Evolutionary conservation across 2,888 invertebrate species (phyloP).

Genomic region (Hypena proboscidalis): DNA sequence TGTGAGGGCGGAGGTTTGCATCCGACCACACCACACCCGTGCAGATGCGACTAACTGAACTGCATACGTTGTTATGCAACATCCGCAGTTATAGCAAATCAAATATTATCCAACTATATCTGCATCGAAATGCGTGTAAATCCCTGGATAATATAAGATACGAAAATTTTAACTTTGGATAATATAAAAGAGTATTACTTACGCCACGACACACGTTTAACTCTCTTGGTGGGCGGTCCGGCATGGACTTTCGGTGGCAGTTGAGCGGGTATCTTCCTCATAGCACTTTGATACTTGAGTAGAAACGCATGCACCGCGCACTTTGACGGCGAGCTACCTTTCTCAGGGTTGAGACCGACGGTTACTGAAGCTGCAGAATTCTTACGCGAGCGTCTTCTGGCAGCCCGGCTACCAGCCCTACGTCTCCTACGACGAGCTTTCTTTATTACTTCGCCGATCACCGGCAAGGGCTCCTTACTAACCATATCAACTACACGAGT

Average conservation of each 20-base stretch:
- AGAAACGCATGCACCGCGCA: conserved; percentile 77
- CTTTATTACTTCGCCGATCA: conserved; percentile 53
- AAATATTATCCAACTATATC: background rate
- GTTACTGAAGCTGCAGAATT: conserved; percentile 38
- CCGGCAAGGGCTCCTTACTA: conserved; percentile 56
- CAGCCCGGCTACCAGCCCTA: conserved; percentile 60
- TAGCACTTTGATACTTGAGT: conserved; percentile 70
- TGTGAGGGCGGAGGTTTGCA: conserved; percentile 25
- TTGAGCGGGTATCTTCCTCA: conserved; percentile 71
- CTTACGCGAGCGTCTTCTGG: conserved; percentile 61
- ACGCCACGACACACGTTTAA: conserved; percentile 80
- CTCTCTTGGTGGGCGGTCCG: conserved; percentile 74
- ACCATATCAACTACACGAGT: conserved; percentile 53
- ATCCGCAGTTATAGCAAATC: conserved; percentile 6
- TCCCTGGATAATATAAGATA: background rate
- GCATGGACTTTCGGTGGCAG: conserved; percentile 72
- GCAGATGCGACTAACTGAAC: conserved; percentile 5
- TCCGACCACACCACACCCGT: conserved; percentile 21
- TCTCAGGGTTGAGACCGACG: conserved; percentile 32
- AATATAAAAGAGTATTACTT: conserved; percentile 49
- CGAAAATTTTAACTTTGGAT: background rate
- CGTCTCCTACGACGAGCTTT: conserved; percentile 61
- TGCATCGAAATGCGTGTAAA: background rate
- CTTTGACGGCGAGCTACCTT: conserved; percentile 57
- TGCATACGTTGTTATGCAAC: too few species aligned